Evolutionary conservation across 2,888 invertebrate genomes (phyloP).

Genomic region (Noctuana brunneofusca): DNA sequence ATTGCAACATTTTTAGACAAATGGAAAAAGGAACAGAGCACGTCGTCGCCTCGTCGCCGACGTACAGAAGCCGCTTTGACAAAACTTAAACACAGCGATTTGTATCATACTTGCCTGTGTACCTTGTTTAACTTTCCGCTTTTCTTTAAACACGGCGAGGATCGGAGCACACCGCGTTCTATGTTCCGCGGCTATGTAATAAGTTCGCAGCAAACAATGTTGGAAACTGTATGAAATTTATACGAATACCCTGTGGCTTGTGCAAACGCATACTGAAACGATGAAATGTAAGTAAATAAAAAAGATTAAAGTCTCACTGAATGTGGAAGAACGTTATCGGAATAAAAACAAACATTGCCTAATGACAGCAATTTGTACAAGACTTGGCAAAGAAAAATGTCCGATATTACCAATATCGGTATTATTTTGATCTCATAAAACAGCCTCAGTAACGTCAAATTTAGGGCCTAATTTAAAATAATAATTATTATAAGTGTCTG

Average conservation of each 20-base stretch:
- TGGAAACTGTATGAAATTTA: background rate
- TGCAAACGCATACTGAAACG: too few relatives aligned
- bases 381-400: too few relatives aligned
- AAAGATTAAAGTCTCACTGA: too few relatives aligned
- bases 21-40: slow-evolving; percentile 49
- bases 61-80: slow-evolving; percentile 43
- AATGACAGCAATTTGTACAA: too few relatives aligned
- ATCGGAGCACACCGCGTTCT: background rate
- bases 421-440: too few relatives aligned
- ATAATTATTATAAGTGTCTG: background rate
- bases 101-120: slow-evolving; percentile 48
- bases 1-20: slow-evolving; percentile 71
- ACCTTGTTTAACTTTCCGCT: slow-evolving; percentile 45
- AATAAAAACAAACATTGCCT: background rate
- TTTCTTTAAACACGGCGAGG: background rate
- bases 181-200: background rate
- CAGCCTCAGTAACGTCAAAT: too few relatives aligned
- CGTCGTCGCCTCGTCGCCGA: slow-evolving; percentile 41
- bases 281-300: too few relatives aligned
- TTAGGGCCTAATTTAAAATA: too few relatives aligned
- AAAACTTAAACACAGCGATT: slow-evolving; percentile 57
- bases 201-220: slow-evolving; percentile 4
- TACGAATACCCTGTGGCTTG: background rate
- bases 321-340: too few relatives aligned
- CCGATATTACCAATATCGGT: too few relatives aligned